A percentile compares a stretch with the other conserved stretches of the same genome.
Conservation (phyloP, 2,888 invertebrate species). For the Patella depressa region DNA sequence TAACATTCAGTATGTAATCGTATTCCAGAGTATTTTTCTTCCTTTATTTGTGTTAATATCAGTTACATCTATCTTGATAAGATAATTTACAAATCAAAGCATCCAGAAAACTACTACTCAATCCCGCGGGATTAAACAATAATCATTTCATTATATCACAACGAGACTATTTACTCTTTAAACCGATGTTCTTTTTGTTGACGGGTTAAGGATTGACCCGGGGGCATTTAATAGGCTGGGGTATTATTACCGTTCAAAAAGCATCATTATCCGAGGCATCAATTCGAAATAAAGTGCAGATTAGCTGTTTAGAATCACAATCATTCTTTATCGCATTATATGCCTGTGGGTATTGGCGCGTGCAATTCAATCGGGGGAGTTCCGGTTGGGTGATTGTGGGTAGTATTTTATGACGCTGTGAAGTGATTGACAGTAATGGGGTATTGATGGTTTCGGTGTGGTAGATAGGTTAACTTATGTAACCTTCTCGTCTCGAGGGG, state of each 20-base stretch:
- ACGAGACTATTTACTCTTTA: conserved; percentile 7
- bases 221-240: neutral
- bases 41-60: no score
- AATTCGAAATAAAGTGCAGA: conserved; percentile 1
- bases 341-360: conserved; percentile 5
- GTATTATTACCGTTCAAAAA: neutral
- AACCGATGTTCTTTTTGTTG: neutral
- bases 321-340: neutral
- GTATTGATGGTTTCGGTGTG: neutral
- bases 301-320: conserved; percentile 4
- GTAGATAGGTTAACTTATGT: conserved; percentile 1
- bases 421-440: conserved; percentile 4
- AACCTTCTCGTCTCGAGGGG: neutral
- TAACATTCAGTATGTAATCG: no score
- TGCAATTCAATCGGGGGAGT: neutral
- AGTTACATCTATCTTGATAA: no score
- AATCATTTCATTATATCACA: neutral
- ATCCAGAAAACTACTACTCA: neutral
- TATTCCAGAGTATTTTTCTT: no score
- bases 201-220: neutral
- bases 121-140: neutral
- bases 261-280: conserved; percentile 9
- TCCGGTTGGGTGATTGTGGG: neutral
- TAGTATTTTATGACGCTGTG: neutral
- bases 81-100: no score